Conservation (phyloP, 2,113 vertebrate species). For the Lutjanus erythropterus region DNA sequence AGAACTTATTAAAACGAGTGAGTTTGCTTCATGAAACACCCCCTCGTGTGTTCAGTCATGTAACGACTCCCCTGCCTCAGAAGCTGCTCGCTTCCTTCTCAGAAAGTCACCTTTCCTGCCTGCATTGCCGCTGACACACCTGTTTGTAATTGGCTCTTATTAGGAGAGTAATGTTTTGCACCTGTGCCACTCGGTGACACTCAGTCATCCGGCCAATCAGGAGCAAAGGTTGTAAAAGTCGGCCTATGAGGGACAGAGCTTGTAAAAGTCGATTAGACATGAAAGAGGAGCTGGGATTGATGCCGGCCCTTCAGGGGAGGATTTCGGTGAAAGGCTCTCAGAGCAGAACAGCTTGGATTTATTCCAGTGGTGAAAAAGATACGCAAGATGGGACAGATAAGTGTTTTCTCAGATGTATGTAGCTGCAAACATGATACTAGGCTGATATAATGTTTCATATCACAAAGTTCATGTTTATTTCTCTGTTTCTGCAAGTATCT, state of each 20-base stretch:
- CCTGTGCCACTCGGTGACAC: constrained; percentile 58
- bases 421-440: constrained; percentile 46
- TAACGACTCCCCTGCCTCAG: constrained; percentile 18
- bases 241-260: constrained; percentile 53
- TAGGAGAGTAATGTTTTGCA: constrained; percentile 70
- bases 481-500: constrained; percentile 3
- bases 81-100: constrained; percentile 4
- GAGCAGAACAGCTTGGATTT: constrained; percentile 64
- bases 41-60: constrained; percentile 11
- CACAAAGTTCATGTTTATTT: constrained; percentile 52
- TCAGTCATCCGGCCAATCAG: constrained; percentile 65
- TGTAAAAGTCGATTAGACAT: constrained; percentile 79
- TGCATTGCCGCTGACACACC: constrained; percentile 57
- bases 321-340: constrained; percentile 52
- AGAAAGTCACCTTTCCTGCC: constrained; percentile 50
- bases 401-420: constrained; percentile 63
- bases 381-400: constrained; percentile 67
- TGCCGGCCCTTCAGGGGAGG: constrained; percentile 58
- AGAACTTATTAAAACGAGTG: constrained; percentile 40
- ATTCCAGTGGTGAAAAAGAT: constrained; percentile 62
- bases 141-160: constrained; percentile 75
- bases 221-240: constrained; percentile 45
- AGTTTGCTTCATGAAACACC: constrained; percentile 12
- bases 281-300: constrained; percentile 70
- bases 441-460: constrained; percentile 50